Evolutionary conservation across 2,888 invertebrate species (phyloP), one percentile per base, ranked within the genome.

Genomic region (Drosophila meridiana): DNA sequence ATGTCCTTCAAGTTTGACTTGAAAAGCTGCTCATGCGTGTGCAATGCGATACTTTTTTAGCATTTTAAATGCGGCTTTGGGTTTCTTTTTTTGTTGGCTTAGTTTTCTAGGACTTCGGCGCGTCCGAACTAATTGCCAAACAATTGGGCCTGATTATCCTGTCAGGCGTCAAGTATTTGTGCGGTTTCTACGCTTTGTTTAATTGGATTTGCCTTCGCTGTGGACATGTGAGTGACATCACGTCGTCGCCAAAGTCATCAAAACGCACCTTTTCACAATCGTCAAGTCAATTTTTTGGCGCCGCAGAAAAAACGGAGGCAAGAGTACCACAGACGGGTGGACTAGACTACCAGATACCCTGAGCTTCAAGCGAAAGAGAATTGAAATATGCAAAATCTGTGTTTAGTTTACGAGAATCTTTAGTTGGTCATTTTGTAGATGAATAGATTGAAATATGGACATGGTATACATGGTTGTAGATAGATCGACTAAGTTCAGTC

Each of bases 121-220:
- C 62, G 61, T 67, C 42, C 56, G 2, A 42, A 30, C 78, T 89
- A 89, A 87, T 87, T 87, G 86, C 76, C 73, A 81, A 89, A 87
- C 87, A 87, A 87, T 87, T 77, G 90, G 88, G 83, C 79, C 90
- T 87, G 87, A 87, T 87, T 89, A 89, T 87, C 90, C 87, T 89
- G 89, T 80, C 88, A 74, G 72, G 78, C 73, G 72, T 74, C 78
- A 82, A 73, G 78, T 73, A 83, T 88, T 89, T 81, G 70, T 90
- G 90, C 78, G 89, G 88, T 89, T 90, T 90, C 86, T 73, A 30
- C 63, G 73, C 78, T 74, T 82, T 79, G 80, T 76, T 76, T 91
- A 91, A 90, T 90, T 90, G 90, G 90, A 90, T 90, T 90, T 82
- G 79, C 47, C n/a, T 36, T 45, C 57, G 61, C 43, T 40, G 34